A percentile compares a stretch with the other conserved stretches of the same genome.
These are phyloP conservation scores for Sibirionetta formosa DNA, from an alignment of 2,797 vertebrate genomes.

Conservation along the genomic window DNA sequence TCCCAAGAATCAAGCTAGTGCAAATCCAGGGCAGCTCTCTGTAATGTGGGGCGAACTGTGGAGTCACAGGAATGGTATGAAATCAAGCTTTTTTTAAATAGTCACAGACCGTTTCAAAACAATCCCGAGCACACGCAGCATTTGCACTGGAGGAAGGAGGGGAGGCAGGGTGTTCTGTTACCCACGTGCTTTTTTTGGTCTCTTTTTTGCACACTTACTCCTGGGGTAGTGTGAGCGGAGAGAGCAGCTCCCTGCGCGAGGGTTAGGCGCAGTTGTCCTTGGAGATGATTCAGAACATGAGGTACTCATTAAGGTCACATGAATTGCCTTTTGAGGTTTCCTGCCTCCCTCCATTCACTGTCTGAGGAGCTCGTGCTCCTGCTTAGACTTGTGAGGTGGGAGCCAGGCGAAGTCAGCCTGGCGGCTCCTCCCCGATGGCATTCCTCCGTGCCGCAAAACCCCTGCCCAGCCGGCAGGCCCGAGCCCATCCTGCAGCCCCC, in stretches of 20 bases:
- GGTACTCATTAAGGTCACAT: neutral
- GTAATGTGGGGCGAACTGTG: neutral
- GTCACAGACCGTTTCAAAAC: neutral
- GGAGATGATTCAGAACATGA: neutral
- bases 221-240: neutral
- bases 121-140: rapidly evolving
- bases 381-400: neutral
- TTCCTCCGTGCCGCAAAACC: neutral
- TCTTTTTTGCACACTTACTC: neutral
- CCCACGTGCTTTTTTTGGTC: rapidly evolving
- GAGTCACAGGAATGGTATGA: neutral
- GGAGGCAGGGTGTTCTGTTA: neutral
- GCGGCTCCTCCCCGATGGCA: neutral
- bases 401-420: neutral
- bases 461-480: neutral
- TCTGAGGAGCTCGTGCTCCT: neutral
- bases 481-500: neutral
- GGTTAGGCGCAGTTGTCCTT: neutral
- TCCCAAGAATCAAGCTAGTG: neutral
- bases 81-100: neutral
- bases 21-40: neutral
- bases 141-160: neutral
- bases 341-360: neutral
- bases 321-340: neutral
- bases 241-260: neutral